Evolutionary conservation across 2,113 vertebrate species (phyloP), one percentile per base, ranked within the genome.

Genomic region (Hippocampus barbouri): DNA sequence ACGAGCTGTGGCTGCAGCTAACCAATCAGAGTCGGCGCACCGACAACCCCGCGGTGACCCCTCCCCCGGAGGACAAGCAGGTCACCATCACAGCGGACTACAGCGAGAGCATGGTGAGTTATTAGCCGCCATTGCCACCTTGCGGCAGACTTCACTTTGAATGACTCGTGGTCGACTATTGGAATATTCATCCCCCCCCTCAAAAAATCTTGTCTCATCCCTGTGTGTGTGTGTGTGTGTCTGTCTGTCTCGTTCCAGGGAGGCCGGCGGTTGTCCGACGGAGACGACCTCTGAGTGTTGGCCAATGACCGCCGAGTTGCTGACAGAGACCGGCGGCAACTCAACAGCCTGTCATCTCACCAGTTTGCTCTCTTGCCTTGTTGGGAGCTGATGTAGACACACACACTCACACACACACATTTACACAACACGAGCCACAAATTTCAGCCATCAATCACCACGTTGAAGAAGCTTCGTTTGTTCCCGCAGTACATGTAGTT

Each of bases 21-120:
- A 97, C 96, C 90, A 97, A 94, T 88, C 94, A 96, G 70, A 95
- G 92, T 49, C 93, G 95, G 70, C 93, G 94, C 8, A 90, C 93
- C 53, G 97, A 98, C 56, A 93, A 92, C 71, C 93, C 94, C 0
- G 89, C 93, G 0, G 89, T 96, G 78, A 93, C 92, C 45, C 89
- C 94, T 0, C 92, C 95, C 73, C 94, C 95, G 69, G 95, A 94
- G 14, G 96, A 98, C 86, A 98, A 98, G 79, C 96, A 96, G 89
- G 97, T 98, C 89, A 94, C 95, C 86, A 96, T 98, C 93, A 94
- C 96, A 57, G 96, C 97, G 0, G 96, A 99, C 87, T 99, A 98
- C 25, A 94, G 94, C 0, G 97, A 98, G 78, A 91, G 93, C 81
- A 95, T 97, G 95, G 97, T 98, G 91, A 91, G 90, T 60, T 66